Evolutionary conservation across 2,888 invertebrate genomes (phyloP).

Genomic region (Scaptomyza cyrtandrae): DNA sequence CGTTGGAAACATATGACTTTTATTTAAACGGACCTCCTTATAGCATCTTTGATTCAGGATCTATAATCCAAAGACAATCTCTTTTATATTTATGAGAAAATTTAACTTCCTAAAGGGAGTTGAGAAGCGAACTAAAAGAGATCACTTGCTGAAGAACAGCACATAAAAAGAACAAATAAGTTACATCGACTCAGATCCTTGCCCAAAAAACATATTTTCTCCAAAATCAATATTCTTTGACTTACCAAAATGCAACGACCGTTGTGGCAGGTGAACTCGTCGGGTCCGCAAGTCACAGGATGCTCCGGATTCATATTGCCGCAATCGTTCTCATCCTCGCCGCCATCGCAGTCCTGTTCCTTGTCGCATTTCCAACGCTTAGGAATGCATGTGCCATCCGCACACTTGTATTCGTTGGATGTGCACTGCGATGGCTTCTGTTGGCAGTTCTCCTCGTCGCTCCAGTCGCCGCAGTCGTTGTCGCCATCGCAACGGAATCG

Average conservation of each 20-base stretch:
- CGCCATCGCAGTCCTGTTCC: constrained; percentile 91
- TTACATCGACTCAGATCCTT: too few relatives aligned
- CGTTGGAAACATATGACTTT: too few relatives aligned
- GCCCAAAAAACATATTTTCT: too few relatives aligned
- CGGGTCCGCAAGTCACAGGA: constrained; percentile 88
- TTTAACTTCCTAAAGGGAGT: too few relatives aligned
- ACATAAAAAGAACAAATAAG: too few relatives aligned
- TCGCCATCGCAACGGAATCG: constrained; percentile 93
- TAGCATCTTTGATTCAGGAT: too few relatives aligned
- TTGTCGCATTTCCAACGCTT: constrained; percentile 92
- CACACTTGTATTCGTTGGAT: constrained; percentile 90
- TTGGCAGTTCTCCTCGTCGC: constrained; percentile 92
- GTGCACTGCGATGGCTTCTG: constrained; percentile 88
- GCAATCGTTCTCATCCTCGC: constrained; percentile 91
- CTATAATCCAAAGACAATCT: too few relatives aligned
- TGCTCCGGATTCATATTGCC: constrained; percentile 85
- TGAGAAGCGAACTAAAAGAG: too few relatives aligned
- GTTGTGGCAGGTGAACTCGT: constrained; percentile 90
- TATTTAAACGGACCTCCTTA: too few relatives aligned
- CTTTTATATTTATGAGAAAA: too few relatives aligned
- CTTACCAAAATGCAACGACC: constrained; percentile 91
- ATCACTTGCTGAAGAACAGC: too few relatives aligned
- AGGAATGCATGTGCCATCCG: constrained; percentile 91
- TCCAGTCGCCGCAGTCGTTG: constrained; percentile 95
- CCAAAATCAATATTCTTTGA: not conserved